phyloP scores from a whole-genome alignment of 2,113 vertebrate genomes.

The Callaeas wilsoni region DNA sequence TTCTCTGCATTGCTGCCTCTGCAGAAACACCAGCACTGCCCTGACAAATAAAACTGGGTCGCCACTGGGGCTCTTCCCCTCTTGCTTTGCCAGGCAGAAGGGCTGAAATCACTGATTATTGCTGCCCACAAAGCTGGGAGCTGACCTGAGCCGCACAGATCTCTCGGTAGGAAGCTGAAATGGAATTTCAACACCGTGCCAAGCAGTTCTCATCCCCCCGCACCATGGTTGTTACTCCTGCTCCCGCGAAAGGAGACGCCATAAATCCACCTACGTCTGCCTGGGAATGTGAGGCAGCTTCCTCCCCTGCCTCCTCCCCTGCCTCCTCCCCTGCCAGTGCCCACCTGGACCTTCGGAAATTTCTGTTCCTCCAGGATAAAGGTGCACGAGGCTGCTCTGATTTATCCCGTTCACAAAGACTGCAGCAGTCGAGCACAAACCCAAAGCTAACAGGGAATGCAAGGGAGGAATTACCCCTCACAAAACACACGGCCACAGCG shows the following conservation, averaged over 20 bases:
- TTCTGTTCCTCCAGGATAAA: not conserved
- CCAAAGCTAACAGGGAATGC: not conserved
- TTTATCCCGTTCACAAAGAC: not conserved
- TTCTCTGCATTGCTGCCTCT: not conserved
- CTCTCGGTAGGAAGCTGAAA: conserved; percentile 61
- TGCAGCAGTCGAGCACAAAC: not conserved
- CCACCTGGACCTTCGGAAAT: not conserved
- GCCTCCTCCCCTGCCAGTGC: not conserved
- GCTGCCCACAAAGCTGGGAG: conserved; percentile 37
- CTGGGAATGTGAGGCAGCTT: not conserved
- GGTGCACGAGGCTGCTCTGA: not conserved
- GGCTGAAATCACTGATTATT: not conserved
- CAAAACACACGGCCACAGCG: accelerated
- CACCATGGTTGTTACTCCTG: conserved; percentile 74
- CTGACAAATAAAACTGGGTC: not conserved
- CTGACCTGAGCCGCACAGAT: conserved; percentile 68
- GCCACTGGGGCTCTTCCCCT: not conserved
- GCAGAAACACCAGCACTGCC: not conserved
- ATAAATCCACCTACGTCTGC: conserved; percentile 37
- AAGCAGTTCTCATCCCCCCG: conserved; percentile 63
- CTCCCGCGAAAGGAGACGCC: conserved; percentile 70
- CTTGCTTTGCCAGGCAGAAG: not conserved
- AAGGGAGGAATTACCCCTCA: not conserved
- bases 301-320: not conserved
- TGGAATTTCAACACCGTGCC: conserved; percentile 65